Base-by-base conservation (phyloP, 2,113 vertebrate species). In the Platanista minor region DNA sequence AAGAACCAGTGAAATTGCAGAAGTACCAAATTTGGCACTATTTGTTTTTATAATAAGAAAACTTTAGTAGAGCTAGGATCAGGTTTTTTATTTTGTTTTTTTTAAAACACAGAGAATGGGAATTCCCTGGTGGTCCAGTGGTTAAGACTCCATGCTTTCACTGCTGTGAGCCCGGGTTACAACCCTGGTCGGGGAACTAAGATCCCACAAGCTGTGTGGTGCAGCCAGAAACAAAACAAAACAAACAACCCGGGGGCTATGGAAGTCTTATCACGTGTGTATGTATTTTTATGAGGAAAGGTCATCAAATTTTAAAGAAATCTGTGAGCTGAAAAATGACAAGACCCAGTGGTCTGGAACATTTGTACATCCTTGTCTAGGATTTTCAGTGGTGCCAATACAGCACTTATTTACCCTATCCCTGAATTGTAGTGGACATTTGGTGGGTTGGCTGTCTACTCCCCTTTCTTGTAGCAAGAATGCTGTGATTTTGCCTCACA, bases 1-100 rank as follows among this genome's bases (percentile, higher is more conserved):
- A 91, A 75, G 69, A 95, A 64, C 25, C 81, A 78, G 29, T 25
- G 92, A 87, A 88, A 90, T 11, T 93, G 33, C 52, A 91, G 83
- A 94, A 91, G 39, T 74, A 54, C 2, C 25, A 85, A 57, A 83
- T 67, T 64, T 64, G 27, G 13, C 27, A 84, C 39, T 12, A 69
- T 92, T 96, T 87, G 62, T 82, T 92, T 94, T 97, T 88, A 72
- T 43, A 83, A 39, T 67, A 72, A 87, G 89, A 92, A 95, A 54
- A 49, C 4, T 92, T 94, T 18, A 72, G 8, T 74, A 61, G 12
- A 91, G 1, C 27, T 46, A 89, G 59, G 33, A 85, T 80, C 15
- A 67, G 10, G 41, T 39, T 90, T 92, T 95, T 75, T 52, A 7
- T 75, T 52, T 86, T 36, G 14, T 64, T 75, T 92, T 94, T 84